phyloP scores from a whole-genome alignment of 2,888 invertebrate genomes.

The Ditula angustiorana region DNA sequence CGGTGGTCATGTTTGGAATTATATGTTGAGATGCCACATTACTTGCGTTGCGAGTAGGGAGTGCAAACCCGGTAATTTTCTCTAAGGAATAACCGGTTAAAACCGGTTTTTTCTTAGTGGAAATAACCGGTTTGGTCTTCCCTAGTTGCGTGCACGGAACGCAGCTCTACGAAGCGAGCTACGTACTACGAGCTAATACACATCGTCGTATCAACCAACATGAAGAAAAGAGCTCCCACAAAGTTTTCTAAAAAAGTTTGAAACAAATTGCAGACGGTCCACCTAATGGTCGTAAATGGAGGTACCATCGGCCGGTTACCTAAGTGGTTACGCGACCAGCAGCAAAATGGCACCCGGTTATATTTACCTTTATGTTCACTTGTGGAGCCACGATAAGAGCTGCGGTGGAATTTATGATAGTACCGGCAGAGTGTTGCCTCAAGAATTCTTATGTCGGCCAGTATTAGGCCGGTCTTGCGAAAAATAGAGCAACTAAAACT shows the following conservation, averaged over 20 bases:
- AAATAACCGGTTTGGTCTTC: no score
- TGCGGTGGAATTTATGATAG: conserved; percentile 17
- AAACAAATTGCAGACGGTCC: conserved; percentile 68
- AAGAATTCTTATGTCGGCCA: background rate
- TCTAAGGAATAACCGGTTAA: no score
- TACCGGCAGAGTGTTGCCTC: background rate
- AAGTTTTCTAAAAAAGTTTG: conserved; percentile 65
- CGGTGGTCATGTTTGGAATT: no score
- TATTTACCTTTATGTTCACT: conserved; percentile 31
- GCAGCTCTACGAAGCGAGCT: no score
- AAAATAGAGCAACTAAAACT: background rate
- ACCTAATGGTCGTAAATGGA: conserved; percentile 63
- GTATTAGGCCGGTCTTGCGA: background rate
- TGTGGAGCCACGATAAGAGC: conserved; percentile 17
- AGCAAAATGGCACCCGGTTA: conserved; percentile 47
- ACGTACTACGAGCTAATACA: no score
- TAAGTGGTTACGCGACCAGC: conserved; percentile 65
- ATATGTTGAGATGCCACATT: no score
- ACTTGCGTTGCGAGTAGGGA: no score
- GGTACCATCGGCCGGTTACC: conserved; percentile 52
- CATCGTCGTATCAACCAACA: no score
- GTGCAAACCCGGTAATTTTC: no score
- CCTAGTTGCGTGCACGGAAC: no score
- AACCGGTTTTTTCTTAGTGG: no score
- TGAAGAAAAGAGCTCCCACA: conserved; percentile 69